A percentile compares a stretch with the other conserved stretches of the same genome.
Conservation (phyloP, 2,113 vertebrate species). For the Tyrannus savana region DNA sequence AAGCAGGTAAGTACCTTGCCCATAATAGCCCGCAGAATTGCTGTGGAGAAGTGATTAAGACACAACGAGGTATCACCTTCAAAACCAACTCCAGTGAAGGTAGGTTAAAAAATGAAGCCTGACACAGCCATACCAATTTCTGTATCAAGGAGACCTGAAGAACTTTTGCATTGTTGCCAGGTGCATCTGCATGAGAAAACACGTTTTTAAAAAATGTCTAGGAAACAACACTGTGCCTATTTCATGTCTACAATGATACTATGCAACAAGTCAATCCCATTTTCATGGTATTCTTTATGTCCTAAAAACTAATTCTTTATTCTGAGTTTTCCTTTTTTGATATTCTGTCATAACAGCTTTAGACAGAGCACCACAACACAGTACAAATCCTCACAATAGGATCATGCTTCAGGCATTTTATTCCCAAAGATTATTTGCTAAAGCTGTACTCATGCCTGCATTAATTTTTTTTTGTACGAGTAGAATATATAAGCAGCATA, state of each 20-base stretch:
- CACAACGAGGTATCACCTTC: not conserved
- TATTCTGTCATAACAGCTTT: not conserved
- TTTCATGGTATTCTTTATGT: not conserved
- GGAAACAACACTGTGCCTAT: not conserved
- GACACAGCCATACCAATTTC: not conserved
- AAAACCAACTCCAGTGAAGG: not conserved
- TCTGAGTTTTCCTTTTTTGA: not conserved
- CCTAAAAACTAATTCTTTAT: not conserved
- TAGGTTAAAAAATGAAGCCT: not conserved
- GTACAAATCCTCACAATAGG: constrained; percentile 47
- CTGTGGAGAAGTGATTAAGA: not conserved
- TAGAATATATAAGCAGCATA: not conserved
- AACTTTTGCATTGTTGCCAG: not conserved
- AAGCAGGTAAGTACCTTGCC: not conserved
- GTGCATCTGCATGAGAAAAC: not conserved
- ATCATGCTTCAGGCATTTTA: constrained; percentile 39
- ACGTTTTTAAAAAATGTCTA: not conserved
- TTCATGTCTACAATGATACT: not conserved
- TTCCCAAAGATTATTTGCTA: constrained; percentile 40
- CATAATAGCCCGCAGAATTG: not conserved
- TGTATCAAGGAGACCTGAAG: not conserved
- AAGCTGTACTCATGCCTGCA: not conserved
- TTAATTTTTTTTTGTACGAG: constrained; percentile 16
- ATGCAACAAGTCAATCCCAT: not conserved
- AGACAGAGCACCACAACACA: not conserved